These are phyloP conservation scores for Rhynchopsitta pachyrhyncha DNA, from an alignment of 2,113 vertebrate genomes.

Conservation along the genomic window DNA sequence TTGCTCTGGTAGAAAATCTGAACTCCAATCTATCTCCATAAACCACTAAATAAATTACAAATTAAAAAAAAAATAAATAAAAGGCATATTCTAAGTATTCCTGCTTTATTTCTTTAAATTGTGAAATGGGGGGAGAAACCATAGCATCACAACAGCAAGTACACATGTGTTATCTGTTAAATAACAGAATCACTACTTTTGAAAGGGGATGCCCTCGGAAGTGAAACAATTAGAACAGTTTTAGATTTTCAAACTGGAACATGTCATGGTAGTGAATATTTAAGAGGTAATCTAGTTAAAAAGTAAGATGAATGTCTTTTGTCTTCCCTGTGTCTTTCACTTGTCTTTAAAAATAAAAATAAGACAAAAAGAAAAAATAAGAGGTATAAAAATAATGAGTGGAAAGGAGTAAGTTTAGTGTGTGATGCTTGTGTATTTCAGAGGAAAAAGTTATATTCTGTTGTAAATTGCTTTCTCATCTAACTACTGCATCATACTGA, in stretches of 20 bases:
- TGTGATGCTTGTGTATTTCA: neutral
- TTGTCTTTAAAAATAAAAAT: neutral
- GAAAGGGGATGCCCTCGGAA: conserved; percentile 55
- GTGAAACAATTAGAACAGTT: conserved; percentile 62
- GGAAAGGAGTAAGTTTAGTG: neutral
- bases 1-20: neutral
- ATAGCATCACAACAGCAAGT: conserved; percentile 28
- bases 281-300: conserved; percentile 36
- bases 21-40: neutral
- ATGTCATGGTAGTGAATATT: conserved; percentile 28
- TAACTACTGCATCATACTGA: neutral
- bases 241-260: conserved; percentile 58
- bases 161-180: conserved; percentile 66
- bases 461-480: neutral
- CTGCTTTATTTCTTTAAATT: conserved; percentile 51
- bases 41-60: neutral
- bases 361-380: neutral
- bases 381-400: neutral
- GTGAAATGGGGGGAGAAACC: conserved; percentile 3
- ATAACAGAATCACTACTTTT: conserved; percentile 50
- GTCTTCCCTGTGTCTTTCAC: neutral
- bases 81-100: neutral
- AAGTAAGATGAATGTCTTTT: neutral
- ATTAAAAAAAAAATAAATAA: neutral
- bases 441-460: neutral